Percentiles rank a stretch among this genome's conserved stretches.
Conservation (phyloP, 2,113 vertebrate genomes). For the Sinocyclocheilus rhinocerous region DNA sequence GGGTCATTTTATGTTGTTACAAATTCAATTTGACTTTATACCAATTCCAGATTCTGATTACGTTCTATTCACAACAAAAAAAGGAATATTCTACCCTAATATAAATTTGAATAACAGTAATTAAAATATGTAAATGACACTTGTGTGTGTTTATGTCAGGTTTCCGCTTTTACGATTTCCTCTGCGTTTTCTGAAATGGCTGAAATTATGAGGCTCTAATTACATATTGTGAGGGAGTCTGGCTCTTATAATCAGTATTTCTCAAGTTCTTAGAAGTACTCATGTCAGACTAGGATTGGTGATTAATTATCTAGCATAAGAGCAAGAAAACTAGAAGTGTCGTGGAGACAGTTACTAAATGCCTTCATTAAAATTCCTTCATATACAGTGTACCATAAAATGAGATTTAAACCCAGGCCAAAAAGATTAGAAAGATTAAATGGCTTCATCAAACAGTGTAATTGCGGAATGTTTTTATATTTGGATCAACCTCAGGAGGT, state of each 20-base stretch:
- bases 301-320: conserved; percentile 45
- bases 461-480: not conserved
- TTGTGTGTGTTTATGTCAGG: conserved; percentile 1
- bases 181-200: not conserved
- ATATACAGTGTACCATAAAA: not conserved
- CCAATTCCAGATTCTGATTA: conserved; percentile 4
- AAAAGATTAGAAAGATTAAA: not conserved
- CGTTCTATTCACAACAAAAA: not conserved
- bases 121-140: conserved; percentile 26
- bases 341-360: conserved; percentile 12
- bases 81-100: not conserved
- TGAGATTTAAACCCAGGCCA: not conserved
- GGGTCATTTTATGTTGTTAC: not conserved
- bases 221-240: conserved; percentile 25
- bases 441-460: not conserved
- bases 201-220: conserved; percentile 31
- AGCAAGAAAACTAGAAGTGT: conserved; percentile 6
- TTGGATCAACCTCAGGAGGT: not conserved
- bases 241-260: conserved; percentile 38
- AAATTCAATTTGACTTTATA: not conserved
- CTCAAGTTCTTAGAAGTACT: conserved; percentile 35
- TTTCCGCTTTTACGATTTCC: not conserved
- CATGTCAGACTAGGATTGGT: conserved; percentile 29
- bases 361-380: conserved; percentile 6
- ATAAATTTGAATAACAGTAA: conserved; percentile 30